Base-by-base conservation (phyloP, 2,888 invertebrate species). In the Rosalia funebris region DNA sequence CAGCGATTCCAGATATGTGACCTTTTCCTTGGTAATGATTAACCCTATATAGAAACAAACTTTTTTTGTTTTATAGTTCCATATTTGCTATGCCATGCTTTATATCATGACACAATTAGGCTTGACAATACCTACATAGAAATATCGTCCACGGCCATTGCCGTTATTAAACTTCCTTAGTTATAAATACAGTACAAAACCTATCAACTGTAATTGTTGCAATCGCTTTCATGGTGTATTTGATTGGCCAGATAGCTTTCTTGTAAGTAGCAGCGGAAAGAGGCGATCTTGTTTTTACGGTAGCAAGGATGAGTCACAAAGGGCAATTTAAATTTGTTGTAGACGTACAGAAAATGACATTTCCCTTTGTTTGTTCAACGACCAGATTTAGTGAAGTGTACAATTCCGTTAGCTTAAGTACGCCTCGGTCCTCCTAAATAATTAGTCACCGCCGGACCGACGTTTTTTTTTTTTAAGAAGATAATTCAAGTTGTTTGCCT, bases 321-420 rank as follows among this genome's bases (percentile, higher is more conserved):
- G 42, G 31, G 32, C 42, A 53, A 37, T 53, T 53, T 53, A 53
- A 53, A 53, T 41, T 53, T 53, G 50, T 53, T 16, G 53, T 25
- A 53, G 42, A 53, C 50, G 37, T 25, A 42, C 41, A 53, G 41
- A 53, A 53, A 53, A 53, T 42, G 53, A 31, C 53, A 42, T 53
- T 53, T 53, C 32, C 50, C 42, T 31, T 42, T 53, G 42, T 46
- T 46, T 46, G 46, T 41, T 42, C 42, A 41, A 37, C 31, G 41
- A 42, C 17, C 41, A 53, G 42, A 42, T 39, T 50, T 53, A 53
- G 42, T 53, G 37, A 42, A 53, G 53, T 53, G 53, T 42, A 16
- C 31, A 41, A 42, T 53, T 53, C 53, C 53, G 53, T 42, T 53
- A 53, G 19, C 41, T 31, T 31, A 19, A 53, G 41, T 32, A 14